A percentile compares a stretch with the other conserved stretches of the same genome.
phyloP scores from a whole-genome alignment of 2,797 vertebrate genomes.

The Arrhamphus sclerolepis region DNA sequence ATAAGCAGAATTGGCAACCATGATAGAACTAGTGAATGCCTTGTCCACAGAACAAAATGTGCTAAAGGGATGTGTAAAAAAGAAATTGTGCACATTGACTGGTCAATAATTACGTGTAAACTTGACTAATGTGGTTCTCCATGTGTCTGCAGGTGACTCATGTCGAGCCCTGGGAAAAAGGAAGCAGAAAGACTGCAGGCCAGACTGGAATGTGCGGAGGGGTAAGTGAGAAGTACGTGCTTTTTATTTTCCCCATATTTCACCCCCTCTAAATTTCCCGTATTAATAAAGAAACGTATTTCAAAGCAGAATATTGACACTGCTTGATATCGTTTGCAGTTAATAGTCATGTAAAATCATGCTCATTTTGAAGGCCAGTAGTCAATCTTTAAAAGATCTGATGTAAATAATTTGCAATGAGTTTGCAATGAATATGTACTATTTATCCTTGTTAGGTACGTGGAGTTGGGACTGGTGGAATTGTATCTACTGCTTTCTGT shows the following conservation, averaged over 20 bases:
- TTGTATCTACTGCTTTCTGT: conserved; percentile 98
- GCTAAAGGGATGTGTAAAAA: too few relatives aligned
- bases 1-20: too few relatives aligned
- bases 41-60: too few relatives aligned
- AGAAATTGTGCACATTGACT: too few relatives aligned
- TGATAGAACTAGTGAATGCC: too few relatives aligned
- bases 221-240: conserved; percentile 99
- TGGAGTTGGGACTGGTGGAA: conserved; percentile 98
- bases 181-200: conserved; percentile 97
- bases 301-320: neutral
- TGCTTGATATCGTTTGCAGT: neutral
- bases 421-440: neutral
- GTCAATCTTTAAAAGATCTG: too few relatives aligned
- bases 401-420: neutral
- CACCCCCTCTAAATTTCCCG: conserved; percentile 3
- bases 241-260: conserved; percentile 77
- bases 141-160: conserved; percentile 87
- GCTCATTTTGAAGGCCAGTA: too few relatives aligned
- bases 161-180: conserved; percentile 98
- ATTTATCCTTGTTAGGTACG: conserved; percentile 84
- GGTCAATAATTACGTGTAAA: too few relatives aligned
- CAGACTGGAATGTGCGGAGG: conserved; percentile 99
- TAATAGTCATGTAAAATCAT: too few relatives aligned
- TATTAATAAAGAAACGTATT: neutral
- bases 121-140: neutral